Conservation (phyloP, 2,113 vertebrate genomes). For the Gallinago jamesoni region DNA sequence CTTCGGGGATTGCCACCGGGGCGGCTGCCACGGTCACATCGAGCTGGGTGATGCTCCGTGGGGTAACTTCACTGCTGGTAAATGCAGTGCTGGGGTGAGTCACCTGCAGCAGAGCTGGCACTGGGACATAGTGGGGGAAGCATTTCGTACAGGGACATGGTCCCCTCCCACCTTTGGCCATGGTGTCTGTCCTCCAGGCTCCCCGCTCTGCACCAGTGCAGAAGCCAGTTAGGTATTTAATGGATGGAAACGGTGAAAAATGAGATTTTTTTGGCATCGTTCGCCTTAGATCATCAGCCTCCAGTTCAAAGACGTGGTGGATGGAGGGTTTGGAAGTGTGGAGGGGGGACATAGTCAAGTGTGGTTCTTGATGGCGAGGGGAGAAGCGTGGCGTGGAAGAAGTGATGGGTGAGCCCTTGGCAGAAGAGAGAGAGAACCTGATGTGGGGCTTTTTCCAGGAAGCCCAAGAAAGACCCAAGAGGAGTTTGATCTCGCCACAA, state of each 20-base stretch:
- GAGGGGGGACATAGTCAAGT: accelerated
- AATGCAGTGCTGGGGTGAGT: neutral
- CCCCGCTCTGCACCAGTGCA: neutral
- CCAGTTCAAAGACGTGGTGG: too few relatives aligned
- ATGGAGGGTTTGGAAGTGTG: neutral
- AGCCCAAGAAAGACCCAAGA: neutral
- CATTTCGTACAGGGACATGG: accelerated
- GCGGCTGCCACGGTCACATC: accelerated
- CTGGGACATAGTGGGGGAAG: accelerated
- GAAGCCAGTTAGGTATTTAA: neutral
- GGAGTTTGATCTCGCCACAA: neutral
- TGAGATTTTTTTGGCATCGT: neutral
- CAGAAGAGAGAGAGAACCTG: neutral
- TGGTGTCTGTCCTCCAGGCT: neutral
- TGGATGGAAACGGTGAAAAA: neutral
- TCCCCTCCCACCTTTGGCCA: neutral
- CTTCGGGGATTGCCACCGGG: neutral
- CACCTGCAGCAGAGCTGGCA: neutral
- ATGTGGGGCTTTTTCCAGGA: constrained; percentile 8
- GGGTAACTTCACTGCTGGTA: neutral
- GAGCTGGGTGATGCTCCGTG: neutral
- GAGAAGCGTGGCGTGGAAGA: neutral
- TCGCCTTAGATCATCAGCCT: neutral
- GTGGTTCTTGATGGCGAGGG: neutral
- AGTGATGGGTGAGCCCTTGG: neutral